A percentile compares a stretch with the other conserved stretches of the same genome.
These are phyloP conservation scores for Phrynocephalus guinanensis DNA, from an alignment of 2,797 vertebrate species.

Conservation along the genomic window DNA sequence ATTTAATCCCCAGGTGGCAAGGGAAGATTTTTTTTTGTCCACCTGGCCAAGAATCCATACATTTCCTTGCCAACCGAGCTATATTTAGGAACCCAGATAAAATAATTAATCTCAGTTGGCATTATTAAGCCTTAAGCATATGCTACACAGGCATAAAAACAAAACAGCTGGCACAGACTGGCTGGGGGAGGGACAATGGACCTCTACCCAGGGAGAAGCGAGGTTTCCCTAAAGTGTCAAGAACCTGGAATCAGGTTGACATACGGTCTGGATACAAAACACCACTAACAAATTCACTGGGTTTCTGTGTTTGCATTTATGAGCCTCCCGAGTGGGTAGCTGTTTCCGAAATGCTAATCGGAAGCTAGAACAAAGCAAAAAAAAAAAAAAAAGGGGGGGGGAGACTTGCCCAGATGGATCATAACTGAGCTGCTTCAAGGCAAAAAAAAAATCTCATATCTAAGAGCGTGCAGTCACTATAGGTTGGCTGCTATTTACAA, in stretches of 20 bases:
- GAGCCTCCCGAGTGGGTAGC: no score
- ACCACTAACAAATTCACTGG: neutral
- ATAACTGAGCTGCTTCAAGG: no score
- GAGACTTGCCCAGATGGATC: no score
- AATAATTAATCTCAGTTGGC: slow-evolving; percentile 8
- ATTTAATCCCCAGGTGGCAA: neutral
- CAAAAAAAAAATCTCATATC: no score
- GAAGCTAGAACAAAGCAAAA: no score
- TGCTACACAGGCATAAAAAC: neutral
- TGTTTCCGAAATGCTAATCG: no score
- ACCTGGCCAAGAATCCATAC: rapidly evolving
- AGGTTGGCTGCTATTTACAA: no score
- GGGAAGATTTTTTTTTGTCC: no score
- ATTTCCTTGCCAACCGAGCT: neutral
- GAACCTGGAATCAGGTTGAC: neutral
- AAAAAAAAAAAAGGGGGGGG: no score
- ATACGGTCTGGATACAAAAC: neutral
- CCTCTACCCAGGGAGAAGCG: no score
- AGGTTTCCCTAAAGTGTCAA: neutral
- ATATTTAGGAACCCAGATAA: rapidly evolving
- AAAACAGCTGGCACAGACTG: neutral
- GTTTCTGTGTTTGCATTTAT: neutral
- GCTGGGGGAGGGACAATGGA: no score
- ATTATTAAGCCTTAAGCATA: neutral
- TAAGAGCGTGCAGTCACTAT: no score